Conservation (phyloP, 2,113 vertebrate genomes). For the Gorsachius goisagi region DNA sequence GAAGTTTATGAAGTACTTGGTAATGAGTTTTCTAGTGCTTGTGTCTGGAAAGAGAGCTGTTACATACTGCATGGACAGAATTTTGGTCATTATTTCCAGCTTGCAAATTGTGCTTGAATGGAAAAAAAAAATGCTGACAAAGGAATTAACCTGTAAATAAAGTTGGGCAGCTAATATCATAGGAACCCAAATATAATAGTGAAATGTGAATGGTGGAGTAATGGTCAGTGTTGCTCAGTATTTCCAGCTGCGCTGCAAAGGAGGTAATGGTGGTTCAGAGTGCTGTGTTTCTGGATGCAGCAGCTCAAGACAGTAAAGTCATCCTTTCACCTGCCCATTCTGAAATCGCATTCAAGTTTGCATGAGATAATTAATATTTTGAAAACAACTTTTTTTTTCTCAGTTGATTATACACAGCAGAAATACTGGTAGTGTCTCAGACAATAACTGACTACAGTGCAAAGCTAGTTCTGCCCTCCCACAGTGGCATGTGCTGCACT, state of each 20-base stretch:
- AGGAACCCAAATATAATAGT: neutral
- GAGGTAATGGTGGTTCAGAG: neutral
- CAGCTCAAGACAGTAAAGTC: neutral
- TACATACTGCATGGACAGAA: neutral
- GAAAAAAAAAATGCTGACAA: neutral
- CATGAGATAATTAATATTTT: neutral
- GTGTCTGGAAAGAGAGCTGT: slow-evolving; percentile 26
- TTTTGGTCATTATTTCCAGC: neutral
- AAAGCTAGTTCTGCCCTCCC: neutral
- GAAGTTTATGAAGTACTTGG: slow-evolving; percentile 48
- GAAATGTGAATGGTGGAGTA: neutral
- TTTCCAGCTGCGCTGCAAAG: neutral
- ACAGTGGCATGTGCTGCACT: neutral
- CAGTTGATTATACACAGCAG: neutral
- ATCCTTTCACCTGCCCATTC: neutral
- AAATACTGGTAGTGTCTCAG: fast-evolving
- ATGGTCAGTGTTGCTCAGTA: neutral
- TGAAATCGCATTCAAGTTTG: neutral
- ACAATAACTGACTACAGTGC: neutral
- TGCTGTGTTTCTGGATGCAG: neutral
- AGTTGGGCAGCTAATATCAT: neutral
- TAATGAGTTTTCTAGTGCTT: slow-evolving; percentile 24
- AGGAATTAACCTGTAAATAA: neutral
- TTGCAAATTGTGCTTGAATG: neutral
- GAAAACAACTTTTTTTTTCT: neutral